Percentiles rank a stretch among this genome's conserved stretches.
Evolutionary conservation across 2,888 invertebrate genomes (phyloP).

Genomic region (Cinara cedri): DNA sequence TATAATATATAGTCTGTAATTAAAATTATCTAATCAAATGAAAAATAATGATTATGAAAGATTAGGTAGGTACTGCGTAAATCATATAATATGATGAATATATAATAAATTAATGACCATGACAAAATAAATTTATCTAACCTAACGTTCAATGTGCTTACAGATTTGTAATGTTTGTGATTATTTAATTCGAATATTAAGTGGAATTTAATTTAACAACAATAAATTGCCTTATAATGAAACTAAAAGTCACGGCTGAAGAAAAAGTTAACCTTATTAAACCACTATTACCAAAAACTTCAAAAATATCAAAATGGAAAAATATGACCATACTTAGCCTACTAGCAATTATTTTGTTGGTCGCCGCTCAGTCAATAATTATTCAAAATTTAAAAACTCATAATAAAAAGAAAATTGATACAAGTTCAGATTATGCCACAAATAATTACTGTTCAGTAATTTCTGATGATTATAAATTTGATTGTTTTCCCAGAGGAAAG

Average conservation of each 20-base stretch:
- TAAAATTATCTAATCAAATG: slow-evolving; percentile 3
- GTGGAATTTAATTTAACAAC: background rate
- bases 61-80: no score
- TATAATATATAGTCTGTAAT: background rate
- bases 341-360: background rate
- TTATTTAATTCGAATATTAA: background rate
- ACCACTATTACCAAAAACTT: background rate
- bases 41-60: background rate
- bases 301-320: background rate
- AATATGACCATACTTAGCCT: background rate
- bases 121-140: background rate
- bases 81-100: background rate
- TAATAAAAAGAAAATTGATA: background rate
- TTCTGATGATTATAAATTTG: slow-evolving; percentile 59
- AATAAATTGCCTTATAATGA: background rate
- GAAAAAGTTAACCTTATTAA: background rate
- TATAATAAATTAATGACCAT: background rate
- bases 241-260: background rate
- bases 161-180: background rate
- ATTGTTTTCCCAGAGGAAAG: slow-evolving; percentile 60
- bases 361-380: background rate
- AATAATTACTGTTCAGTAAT: slow-evolving; percentile 53
- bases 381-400: background rate
- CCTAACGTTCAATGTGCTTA: background rate
- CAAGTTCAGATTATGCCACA: background rate